Evolutionary conservation across 2,113 vertebrate species (phyloP).

Genomic region (Choloepus hoffmanni): DNA sequence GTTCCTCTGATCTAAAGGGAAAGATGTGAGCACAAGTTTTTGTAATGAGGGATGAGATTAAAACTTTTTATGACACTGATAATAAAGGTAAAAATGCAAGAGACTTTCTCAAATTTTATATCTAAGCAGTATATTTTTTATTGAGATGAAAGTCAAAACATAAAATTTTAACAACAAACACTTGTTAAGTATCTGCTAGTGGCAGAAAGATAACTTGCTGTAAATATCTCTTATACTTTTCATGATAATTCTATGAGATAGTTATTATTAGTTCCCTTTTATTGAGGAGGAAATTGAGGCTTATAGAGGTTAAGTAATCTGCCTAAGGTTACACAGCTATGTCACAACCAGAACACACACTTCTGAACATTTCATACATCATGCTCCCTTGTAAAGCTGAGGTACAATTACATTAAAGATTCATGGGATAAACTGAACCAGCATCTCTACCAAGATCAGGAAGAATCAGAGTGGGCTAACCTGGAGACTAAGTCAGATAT

Average conservation of each 20-base stretch:
- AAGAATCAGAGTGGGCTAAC: slow-evolving; percentile 25
- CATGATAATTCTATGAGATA: slow-evolving; percentile 21
- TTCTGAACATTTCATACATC: slow-evolving; percentile 17
- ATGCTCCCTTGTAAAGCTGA: slow-evolving; percentile 28
- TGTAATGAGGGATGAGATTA: not conserved
- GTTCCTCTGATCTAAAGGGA: not conserved
- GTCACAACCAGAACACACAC: slow-evolving; percentile 11
- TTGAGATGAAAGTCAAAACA: too few relatives aligned
- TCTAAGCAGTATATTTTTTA: not conserved
- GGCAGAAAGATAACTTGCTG: not conserved
- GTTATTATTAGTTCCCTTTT: slow-evolving; percentile 50
- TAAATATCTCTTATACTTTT: slow-evolving; percentile 48
- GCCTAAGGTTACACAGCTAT: not conserved
- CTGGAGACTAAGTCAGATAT: slow-evolving; percentile 38
- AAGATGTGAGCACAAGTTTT: not conserved
- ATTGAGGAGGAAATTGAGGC: slow-evolving; percentile 24
- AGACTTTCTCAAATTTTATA: not conserved
- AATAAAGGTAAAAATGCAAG: not conserved
- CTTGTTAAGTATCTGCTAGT: not conserved
- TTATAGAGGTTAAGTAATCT: slow-evolving; percentile 46
- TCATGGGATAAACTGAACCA: slow-evolving; percentile 41
- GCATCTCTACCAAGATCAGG: slow-evolving; percentile 23
- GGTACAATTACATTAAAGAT: slow-evolving; percentile 38
- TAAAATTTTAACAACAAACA: not conserved
- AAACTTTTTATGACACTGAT: not conserved